Conservation (phyloP, 2,113 vertebrate genomes). For the Hippopotamus amphibius region DNA sequence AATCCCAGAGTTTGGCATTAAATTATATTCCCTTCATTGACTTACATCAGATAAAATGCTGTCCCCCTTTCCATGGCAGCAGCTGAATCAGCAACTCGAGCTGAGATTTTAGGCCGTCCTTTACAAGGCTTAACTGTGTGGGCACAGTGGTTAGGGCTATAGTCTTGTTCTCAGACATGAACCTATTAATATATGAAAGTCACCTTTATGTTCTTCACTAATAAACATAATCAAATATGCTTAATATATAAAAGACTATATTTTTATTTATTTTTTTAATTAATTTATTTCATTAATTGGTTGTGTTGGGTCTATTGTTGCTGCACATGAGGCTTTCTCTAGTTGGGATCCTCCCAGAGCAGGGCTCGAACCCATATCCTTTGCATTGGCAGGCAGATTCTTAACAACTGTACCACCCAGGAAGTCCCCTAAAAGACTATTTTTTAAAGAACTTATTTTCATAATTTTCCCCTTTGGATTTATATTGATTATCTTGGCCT, state of each 20-base stretch:
- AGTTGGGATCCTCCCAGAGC: background rate
- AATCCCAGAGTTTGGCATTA: conserved; percentile 67
- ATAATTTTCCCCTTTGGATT: background rate
- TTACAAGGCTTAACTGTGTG: background rate
- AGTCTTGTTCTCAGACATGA: background rate
- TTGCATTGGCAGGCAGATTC: background rate
- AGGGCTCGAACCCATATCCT: background rate
- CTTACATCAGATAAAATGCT: conserved; percentile 77
- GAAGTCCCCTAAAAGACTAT: background rate
- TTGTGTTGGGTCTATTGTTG: background rate
- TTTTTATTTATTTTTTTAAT: background rate
- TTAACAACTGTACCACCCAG: background rate
- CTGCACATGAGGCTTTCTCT: background rate
- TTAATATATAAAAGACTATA: background rate
- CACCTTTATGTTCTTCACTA: background rate
- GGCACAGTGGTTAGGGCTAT: background rate
- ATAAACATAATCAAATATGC: background rate
- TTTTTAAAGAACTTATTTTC: background rate
- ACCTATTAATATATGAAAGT: background rate
- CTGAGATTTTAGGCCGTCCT: background rate
- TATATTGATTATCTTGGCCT: background rate
- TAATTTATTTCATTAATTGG: background rate
- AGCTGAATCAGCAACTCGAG: conserved; percentile 67
- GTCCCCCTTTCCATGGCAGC: conserved; percentile 54
- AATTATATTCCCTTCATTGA: conserved; percentile 75